phyloP scores from a whole-genome alignment of 2,113 vertebrate species.

The Entomyzon cyanotis region DNA sequence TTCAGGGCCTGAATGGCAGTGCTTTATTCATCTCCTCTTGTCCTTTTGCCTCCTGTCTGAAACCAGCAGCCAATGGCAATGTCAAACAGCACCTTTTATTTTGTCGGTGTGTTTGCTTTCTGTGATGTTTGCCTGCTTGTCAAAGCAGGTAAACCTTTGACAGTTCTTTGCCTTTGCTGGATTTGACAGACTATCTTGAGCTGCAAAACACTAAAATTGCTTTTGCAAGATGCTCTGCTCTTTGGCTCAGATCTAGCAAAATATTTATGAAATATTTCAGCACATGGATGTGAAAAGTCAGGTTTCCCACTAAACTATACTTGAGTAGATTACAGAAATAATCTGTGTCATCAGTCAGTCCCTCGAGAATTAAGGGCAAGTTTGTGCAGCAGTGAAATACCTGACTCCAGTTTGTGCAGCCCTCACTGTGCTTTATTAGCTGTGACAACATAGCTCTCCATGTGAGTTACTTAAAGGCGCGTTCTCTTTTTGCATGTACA shows the following conservation, averaged over 20 bases:
- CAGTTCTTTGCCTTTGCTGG: neutral
- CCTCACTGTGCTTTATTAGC: neutral
- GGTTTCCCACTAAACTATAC: neutral
- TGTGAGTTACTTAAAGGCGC: neutral
- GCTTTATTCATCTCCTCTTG: neutral
- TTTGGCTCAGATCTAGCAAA: neutral
- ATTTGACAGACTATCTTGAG: neutral
- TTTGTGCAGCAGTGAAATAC: neutral
- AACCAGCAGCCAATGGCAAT: neutral
- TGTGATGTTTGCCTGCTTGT: neutral
- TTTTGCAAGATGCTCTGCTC: neutral
- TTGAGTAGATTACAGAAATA: neutral
- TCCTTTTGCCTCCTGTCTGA: neutral
- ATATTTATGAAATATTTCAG: neutral
- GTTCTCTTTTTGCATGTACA: neutral
- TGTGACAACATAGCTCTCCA: neutral
- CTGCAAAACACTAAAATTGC: neutral
- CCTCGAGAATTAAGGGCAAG: neutral
- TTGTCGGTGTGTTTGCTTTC: neutral
- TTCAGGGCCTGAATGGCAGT: neutral
- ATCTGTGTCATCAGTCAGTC: neutral
- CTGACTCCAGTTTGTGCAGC: neutral
- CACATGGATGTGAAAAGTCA: neutral
- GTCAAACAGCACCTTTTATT: neutral
- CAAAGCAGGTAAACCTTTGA: neutral